A percentile compares a stretch with the other conserved stretches of the same genome.
Evolutionary conservation across 2,113 vertebrate species (phyloP).

Genomic region (Falco punctatus): DNA sequence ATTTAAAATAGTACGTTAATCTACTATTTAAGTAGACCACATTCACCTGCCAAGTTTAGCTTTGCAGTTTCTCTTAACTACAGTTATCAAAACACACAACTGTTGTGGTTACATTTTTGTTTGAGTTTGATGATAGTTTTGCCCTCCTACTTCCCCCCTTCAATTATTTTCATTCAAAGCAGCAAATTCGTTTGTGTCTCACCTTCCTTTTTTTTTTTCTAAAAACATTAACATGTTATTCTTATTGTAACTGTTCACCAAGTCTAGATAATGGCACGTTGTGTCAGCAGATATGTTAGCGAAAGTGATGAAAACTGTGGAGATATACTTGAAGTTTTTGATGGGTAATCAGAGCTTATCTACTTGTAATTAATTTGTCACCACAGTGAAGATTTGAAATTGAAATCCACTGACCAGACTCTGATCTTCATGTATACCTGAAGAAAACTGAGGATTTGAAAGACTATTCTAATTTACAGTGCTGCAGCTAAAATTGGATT

Average conservation of each 20-base stretch:
- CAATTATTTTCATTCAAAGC: constrained; percentile 16
- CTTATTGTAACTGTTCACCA: constrained; percentile 16
- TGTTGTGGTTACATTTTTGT: neutral
- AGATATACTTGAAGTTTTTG: constrained; percentile 33
- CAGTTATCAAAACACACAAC: neutral
- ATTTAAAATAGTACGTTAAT: neutral
- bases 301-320: constrained; percentile 4
- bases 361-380: constrained; percentile 67
- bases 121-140: neutral
- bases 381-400: constrained; percentile 35
- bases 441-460: neutral
- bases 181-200: neutral
- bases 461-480: neutral
- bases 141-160: neutral
- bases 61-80: constrained; percentile 3
- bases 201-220: neutral
- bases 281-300: neutral
- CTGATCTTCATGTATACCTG: neutral
- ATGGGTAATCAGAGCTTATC: constrained; percentile 41
- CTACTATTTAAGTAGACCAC: neutral
- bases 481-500: neutral
- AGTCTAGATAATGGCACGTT: neutral
- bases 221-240: neutral
- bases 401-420: constrained; percentile 19
- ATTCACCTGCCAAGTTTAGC: constrained; percentile 1